These are phyloP conservation scores for Coenonympha arcania DNA, from an alignment of 2,888 invertebrate genomes.

Conservation along the genomic window DNA sequence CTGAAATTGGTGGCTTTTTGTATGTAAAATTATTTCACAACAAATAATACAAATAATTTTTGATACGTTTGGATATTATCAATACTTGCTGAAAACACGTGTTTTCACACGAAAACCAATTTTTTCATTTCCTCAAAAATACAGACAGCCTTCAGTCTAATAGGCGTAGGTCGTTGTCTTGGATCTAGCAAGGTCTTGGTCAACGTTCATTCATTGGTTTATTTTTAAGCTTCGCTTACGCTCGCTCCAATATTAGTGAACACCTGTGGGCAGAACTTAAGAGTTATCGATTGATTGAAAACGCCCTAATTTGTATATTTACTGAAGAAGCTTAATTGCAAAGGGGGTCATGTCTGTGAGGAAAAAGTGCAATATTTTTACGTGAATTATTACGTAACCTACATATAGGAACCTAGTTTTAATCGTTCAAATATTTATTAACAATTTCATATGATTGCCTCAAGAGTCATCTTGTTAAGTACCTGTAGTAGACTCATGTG, in stretches of 20 bases:
- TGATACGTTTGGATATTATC: not conserved
- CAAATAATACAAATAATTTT: not conserved
- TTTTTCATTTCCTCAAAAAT: conserved; percentile 21
- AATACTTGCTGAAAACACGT: not conserved
- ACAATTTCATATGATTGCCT: too few species aligned
- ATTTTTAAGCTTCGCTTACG: conserved; percentile 42
- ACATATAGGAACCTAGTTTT: too few species aligned
- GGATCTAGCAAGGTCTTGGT: conserved; percentile 45
- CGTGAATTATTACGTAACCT: too few species aligned
- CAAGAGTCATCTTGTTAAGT: too few species aligned
- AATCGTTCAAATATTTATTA: too few species aligned
- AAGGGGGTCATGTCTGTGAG: too few species aligned
- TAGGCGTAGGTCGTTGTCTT: conserved; percentile 38
- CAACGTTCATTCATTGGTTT: conserved; percentile 42
- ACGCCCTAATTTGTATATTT: not conserved
- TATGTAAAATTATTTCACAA: too few species aligned
- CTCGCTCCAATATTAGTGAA: conserved; percentile 15
- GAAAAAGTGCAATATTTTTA: too few species aligned
- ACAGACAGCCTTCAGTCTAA: conserved; percentile 28
- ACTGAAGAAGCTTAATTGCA: not conserved
- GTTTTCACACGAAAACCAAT: too few species aligned
- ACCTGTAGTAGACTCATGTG: too few species aligned
- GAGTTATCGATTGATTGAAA: conserved; percentile 2
- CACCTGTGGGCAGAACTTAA: conserved; percentile 27
- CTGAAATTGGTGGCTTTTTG: too few species aligned